These are phyloP conservation scores for Venusia cambrica DNA, from an alignment of 2,888 invertebrate genomes.

Conservation along the genomic window DNA sequence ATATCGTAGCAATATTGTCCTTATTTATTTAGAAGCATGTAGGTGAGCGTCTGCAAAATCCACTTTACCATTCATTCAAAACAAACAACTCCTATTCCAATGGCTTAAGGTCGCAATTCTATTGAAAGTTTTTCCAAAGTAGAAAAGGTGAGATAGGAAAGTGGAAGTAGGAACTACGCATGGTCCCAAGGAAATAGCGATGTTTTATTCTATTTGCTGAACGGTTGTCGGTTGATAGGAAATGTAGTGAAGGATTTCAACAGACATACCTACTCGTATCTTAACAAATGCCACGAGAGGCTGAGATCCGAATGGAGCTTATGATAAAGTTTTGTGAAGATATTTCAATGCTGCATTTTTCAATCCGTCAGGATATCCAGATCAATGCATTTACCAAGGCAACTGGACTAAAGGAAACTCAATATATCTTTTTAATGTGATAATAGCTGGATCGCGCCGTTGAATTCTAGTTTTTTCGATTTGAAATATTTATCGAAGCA, in stretches of 20 bases:
- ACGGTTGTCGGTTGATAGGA: conserved; percentile 51
- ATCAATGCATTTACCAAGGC: too few species aligned
- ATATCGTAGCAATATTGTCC: conserved; percentile 48
- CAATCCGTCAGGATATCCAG: too few species aligned
- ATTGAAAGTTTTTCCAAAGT: neutral
- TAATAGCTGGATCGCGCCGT: too few species aligned
- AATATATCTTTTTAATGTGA: too few species aligned
- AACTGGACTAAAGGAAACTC: too few species aligned
- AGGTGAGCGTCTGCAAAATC: conserved; percentile 35
- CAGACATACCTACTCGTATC: conserved; percentile 22
- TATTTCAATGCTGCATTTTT: conserved; percentile 1
- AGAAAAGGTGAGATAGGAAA: conserved; percentile 42
- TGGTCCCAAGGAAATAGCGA: conserved; percentile 57
- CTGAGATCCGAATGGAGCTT: neutral
- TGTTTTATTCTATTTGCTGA: conserved; percentile 60
- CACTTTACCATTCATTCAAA: conserved; percentile 16
- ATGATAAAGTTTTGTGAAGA: conserved; percentile 4
- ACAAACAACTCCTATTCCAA: conserved; percentile 7
- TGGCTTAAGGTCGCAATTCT: conserved; percentile 28
- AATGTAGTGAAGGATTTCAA: conserved; percentile 45
- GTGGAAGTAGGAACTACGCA: conserved; percentile 47
- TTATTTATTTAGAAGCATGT: conserved; percentile 52
- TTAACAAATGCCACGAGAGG: neutral
- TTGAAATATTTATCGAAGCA: too few species aligned
- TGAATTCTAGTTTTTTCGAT: too few species aligned